These are phyloP conservation scores for Antechinus flavipes DNA, from an alignment of 2,113 vertebrate genomes.

Conservation along the genomic window DNA sequence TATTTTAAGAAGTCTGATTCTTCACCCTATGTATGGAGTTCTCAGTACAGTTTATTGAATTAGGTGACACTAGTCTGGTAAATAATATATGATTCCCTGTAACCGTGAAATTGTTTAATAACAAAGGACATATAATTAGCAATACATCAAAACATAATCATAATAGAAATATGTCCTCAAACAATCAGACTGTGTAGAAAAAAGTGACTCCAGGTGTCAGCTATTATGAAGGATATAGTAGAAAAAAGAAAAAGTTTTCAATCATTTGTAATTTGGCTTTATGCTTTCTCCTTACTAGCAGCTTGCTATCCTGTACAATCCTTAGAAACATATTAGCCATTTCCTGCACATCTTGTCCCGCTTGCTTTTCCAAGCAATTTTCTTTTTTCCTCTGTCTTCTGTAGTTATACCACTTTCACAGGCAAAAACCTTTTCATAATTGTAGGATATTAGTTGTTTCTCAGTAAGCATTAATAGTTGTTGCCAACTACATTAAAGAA, in stretches of 20 bases:
- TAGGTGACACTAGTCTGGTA: not conserved
- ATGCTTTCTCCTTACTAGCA: not conserved
- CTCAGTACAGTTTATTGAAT: slow-evolving; percentile 11
- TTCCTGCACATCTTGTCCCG: not conserved
- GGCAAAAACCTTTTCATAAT: not conserved
- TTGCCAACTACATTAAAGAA: not conserved
- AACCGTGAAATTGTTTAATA: slow-evolving; percentile 15
- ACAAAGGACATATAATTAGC: slow-evolving; percentile 29
- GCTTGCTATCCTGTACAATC: not conserved
- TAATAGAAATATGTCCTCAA: slow-evolving; percentile 5
- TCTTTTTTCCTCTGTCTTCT: slow-evolving; percentile 10
- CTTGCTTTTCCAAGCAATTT: slow-evolving; percentile 16
- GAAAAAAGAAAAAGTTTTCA: not conserved
- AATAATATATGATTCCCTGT: not conserved
- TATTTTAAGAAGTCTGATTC: slow-evolving; percentile 9
- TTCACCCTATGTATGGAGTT: slow-evolving; percentile 12
- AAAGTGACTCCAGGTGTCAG: not conserved
- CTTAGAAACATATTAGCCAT: not conserved
- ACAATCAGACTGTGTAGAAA: not conserved
- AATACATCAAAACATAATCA: slow-evolving; percentile 18
- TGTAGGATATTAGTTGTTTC: not conserved
- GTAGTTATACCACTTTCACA: not conserved
- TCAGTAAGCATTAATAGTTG: not conserved
- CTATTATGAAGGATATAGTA: not conserved
- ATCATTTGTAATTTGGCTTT: not conserved